Percentiles rank a stretch among this genome's conserved stretches.
Conservation (phyloP, 2,113 vertebrate genomes). For the Isurus oxyrinchus region DNA sequence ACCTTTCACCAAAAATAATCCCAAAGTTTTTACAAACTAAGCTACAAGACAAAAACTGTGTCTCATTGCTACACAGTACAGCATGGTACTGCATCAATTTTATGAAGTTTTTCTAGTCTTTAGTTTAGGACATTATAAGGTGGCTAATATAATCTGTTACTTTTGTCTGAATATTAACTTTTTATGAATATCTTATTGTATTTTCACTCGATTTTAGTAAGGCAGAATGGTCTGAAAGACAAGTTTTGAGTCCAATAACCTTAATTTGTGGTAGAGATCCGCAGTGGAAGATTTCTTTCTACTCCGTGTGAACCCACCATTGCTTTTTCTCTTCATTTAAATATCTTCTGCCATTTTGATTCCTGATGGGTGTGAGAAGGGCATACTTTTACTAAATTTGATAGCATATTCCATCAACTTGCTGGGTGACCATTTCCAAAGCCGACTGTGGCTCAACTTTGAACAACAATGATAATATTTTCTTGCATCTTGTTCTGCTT, state of each 20-base stretch:
- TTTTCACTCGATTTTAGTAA: not conserved
- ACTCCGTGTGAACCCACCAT: not conserved
- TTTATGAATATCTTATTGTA: not conserved
- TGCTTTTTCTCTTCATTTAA: not conserved
- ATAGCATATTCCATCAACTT: not conserved
- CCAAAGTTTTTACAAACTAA: not conserved
- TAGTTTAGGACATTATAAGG: not conserved
- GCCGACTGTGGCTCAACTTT: not conserved
- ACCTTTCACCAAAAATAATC: not conserved
- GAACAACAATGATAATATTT: not conserved
- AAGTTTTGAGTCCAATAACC: not conserved
- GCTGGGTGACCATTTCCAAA: not conserved
- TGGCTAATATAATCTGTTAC: not conserved
- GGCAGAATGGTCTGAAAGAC: not conserved
- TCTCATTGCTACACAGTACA: not conserved
- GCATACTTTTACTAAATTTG: not conserved
- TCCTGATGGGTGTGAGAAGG: not conserved
- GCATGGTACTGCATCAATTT: not conserved
- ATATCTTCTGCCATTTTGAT: not conserved
- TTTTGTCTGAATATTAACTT: too few species aligned
- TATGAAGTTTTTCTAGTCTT: not conserved
- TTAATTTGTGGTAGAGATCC: too few species aligned
- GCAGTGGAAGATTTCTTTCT: not conserved
- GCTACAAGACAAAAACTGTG: not conserved
- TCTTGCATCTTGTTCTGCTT: not conserved